Evolutionary conservation across 1,140 invertebrate genomes (phyloP), one percentile per base, ranked within the genome.

Genomic region (Aphis craccivora): DNA sequence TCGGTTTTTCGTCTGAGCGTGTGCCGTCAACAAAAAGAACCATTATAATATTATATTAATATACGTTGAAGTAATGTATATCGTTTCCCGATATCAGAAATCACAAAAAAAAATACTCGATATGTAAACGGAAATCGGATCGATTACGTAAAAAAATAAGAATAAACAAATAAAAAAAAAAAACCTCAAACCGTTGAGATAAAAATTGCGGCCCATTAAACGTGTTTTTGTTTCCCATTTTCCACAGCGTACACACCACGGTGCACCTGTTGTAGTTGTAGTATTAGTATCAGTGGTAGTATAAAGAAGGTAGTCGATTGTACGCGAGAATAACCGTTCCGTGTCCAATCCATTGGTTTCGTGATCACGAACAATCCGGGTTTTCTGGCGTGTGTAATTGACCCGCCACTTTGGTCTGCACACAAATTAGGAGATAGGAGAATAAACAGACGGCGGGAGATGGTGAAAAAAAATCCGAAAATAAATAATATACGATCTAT

Each of bases 261-360:
- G 60, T 67, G 30, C 60, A 67, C 30, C 60, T 76, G 53, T 53
- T 23, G 51, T n/a, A n/a, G 30, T 67, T n/a, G 60, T n/a, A 18
- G 30, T n/a, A 76, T n/a, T 35, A n/a, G 14, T 67, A 67, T n/a
- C 30, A 6, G 40, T 81, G 87, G n/a, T 51, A n/a, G 45, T 35
- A 89, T 89, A n/a, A 30, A n/a, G 30, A 30, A n/a, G 43, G 86
- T 43, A 22, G 43, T 51, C 35, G 87, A 89, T 53, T 89, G 87
- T 55, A 40, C 53, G 37, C 45, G 8, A 45, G 87, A 76, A 89
- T 14, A 25, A 55, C 48, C 2, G 81, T n/a, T 25, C 81, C 91
- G 76, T 93, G 91, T 86, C 91, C 67, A 93, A 93, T 93, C 45
- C 67, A 93, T 93, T 86, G 51, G 91, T 93, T 55, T 93, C 91